Base-by-base conservation (phyloP, 2,797 vertebrate species). In the Sebastolobus alascanus region DNA sequence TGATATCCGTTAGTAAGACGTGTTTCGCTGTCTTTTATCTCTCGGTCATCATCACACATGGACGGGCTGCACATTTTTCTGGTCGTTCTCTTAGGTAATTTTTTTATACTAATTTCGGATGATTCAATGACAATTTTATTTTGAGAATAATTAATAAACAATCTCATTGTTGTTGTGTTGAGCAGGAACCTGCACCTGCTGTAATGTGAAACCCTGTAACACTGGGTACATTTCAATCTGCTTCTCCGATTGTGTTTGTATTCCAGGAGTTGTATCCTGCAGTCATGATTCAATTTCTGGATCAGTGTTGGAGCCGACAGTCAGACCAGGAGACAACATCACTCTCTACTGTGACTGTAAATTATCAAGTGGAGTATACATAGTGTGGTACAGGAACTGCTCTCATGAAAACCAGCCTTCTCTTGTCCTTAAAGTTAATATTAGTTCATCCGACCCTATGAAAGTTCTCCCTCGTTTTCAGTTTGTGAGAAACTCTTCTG, bases 321-420 rank as follows among this genome's bases (percentile, higher is more conserved):
- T 82, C 43, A 82, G 22, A 80, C 68, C 69, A 33, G 89, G 83
- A 82, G 82, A 91, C 20, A 86, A 85, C 74, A 54, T 90, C 76
- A 93, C 85, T 64, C 63, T 92, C 16, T 37, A 81, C 70, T 91
- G 89, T 75, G 89, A 94, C 79, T 88, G 84, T 40, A 60, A 66
- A 70, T 0, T 0, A 6, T 66, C 68, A n/a, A 0, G 0, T 54
- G 85, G 78, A 75, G 31, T 33, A 6, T 18, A 1, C 6, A 86
- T 77, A 13, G 25, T 84, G 43, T 93, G 92, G 91, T 90, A 20
- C 77, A 91, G 85, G 33, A 84, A 90, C 46, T 91, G 86, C 22
- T 90, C 87, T 60, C 85, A 93, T 72, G 35, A 81, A 8, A 80
- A 85, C 29, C 86, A 85, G 27, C 83, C 90, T n/a, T 1, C 85